Evolutionary conservation across 2,113 vertebrate species (phyloP).

Genomic region (Sclerurus mexicanus): DNA sequence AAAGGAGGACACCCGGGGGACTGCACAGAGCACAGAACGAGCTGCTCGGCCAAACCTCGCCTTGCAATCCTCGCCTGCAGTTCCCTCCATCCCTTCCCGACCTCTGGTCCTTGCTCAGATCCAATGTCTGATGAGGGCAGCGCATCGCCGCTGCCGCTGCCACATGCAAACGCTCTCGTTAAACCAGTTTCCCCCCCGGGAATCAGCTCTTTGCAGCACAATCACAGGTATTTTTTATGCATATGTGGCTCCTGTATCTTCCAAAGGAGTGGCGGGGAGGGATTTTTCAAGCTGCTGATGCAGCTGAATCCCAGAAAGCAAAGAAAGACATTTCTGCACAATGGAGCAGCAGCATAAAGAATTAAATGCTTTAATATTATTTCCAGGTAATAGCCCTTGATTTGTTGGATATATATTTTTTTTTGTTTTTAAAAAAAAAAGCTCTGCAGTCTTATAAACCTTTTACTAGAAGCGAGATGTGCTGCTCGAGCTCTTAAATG

Average conservation of each 20-base stretch:
- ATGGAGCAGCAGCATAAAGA: not conserved
- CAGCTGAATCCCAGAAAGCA: not conserved
- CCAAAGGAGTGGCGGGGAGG: not conserved
- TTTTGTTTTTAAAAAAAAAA: not conserved
- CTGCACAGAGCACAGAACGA: not conserved
- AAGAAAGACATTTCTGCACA: not conserved
- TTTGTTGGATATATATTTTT: not conserved
- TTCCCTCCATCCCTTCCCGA: not conserved
- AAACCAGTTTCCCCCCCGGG: not conserved
- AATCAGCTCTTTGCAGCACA: not conserved
- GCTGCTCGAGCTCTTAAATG: not conserved
- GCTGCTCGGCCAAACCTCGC: not conserved
- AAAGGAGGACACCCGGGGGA: not conserved
- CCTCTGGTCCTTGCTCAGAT: not conserved
- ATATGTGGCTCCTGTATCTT: not conserved
- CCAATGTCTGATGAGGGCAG: not conserved
- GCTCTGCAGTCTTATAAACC: slow-evolving; percentile 7
- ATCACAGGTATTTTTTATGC: not conserved
- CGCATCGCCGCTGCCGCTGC: not conserved
- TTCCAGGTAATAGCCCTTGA: slow-evolving; percentile 35
- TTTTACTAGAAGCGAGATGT: not conserved
- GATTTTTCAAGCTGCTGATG: not conserved
- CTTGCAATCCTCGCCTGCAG: not conserved
- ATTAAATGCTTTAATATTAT: not conserved
- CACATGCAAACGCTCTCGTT: not conserved